These are phyloP conservation scores for Suillia variegata DNA, from an alignment of 2,888 invertebrate genomes.

Conservation along the genomic window DNA sequence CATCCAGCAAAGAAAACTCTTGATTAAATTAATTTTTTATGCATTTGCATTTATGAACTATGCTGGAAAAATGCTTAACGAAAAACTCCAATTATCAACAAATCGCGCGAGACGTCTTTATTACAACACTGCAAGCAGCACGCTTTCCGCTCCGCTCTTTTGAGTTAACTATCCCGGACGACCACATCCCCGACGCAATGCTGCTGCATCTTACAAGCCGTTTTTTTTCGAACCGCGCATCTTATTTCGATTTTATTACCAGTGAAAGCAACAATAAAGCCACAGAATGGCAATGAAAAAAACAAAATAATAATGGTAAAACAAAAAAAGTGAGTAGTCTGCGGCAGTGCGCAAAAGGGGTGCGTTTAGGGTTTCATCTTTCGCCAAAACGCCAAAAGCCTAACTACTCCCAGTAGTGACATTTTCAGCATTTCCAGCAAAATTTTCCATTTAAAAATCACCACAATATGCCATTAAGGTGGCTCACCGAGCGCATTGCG, in stretches of 20 bases:
- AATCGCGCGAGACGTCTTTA: no score
- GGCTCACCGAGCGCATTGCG: conserved; percentile 18
- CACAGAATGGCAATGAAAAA: not conserved
- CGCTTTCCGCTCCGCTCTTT: no score
- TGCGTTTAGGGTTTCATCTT: not conserved
- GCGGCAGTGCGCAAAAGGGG: conserved; percentile 12
- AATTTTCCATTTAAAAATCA: conserved; percentile 54
- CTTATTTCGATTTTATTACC: not conserved
- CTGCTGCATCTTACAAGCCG: not conserved
- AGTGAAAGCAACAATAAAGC: not conserved
- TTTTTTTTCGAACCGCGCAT: not conserved
- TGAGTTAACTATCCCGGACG: no score
- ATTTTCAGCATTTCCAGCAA: conserved; percentile 48
- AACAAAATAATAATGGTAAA: conserved; percentile 25
- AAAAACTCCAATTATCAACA: no score
- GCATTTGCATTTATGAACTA: no score
- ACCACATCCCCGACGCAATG: no score
- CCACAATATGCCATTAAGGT: conserved; percentile 62
- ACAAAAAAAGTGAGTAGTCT: not conserved
- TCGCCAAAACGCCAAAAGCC: conserved; percentile 37
- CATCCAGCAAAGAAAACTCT: no score
- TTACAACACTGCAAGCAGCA: no score
- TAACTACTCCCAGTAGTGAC: conserved; percentile 60
- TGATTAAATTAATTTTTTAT: no score
- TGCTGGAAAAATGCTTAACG: no score